phyloP scores from a whole-genome alignment of 1,140 invertebrate genomes.

The Hormaphis cornu region DNA sequence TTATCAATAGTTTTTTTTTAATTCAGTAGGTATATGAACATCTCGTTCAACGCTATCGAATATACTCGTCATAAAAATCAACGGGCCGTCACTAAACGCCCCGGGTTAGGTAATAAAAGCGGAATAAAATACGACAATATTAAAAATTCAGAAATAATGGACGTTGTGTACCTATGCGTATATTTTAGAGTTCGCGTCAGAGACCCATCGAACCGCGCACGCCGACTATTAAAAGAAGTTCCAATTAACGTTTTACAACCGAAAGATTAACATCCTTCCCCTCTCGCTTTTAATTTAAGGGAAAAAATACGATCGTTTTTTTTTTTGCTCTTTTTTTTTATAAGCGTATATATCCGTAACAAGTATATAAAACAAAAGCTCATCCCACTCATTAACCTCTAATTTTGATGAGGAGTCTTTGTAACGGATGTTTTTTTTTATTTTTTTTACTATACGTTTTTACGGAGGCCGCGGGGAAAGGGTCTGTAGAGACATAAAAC shows the following conservation, averaged over 20 bases:
- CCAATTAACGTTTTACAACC: slow-evolving; percentile 31
- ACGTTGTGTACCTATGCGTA: not conserved
- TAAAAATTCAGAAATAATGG: not conserved
- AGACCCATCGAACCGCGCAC: not conserved
- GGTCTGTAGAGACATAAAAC: no score
- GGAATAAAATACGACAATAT: not conserved
- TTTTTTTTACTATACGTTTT: no score
- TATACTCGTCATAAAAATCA: no score
- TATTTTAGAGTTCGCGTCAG: not conserved
- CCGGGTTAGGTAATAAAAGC: no score
- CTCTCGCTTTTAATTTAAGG: slow-evolving; percentile 28
- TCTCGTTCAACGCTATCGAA: no score
- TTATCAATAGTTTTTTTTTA: no score
- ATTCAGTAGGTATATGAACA: no score
- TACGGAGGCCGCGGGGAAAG: not conserved
- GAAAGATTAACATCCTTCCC: slow-evolving; percentile 22
- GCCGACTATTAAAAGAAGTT: slow-evolving; percentile 15
- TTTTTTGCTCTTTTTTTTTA: no score
- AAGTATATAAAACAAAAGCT: slow-evolving; percentile 28
- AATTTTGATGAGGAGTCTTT: slow-evolving; percentile 31
- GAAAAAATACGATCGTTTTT: not conserved
- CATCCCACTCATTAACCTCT: slow-evolving; percentile 32
- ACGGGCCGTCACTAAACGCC: no score
- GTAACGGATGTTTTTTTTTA: slow-evolving; percentile 15
- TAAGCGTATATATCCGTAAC: not conserved